These are phyloP conservation scores for Musca vetustissima DNA, from an alignment of 1,140 invertebrate genomes.

Conservation along the genomic window DNA sequence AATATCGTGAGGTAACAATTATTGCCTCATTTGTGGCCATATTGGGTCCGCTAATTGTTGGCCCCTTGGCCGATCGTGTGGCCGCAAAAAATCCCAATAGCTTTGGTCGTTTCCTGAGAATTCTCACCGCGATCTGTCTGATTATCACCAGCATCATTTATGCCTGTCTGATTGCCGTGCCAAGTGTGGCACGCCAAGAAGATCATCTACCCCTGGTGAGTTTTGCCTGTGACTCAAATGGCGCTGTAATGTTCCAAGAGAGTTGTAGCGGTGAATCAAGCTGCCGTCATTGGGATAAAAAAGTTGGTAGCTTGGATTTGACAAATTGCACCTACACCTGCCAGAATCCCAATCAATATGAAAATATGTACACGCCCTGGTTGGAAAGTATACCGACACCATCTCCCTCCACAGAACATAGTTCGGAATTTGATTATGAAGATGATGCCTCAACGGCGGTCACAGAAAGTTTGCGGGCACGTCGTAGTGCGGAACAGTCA, in stretches of 20 bases:
- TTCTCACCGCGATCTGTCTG: constrained; percentile 69
- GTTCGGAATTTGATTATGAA: constrained; percentile 52
- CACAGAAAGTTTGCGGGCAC: constrained; percentile 37
- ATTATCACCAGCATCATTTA: constrained; percentile 69
- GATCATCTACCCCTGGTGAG: constrained; percentile 63
- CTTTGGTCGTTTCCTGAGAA: constrained; percentile 57
- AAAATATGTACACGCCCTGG: constrained; percentile 48
- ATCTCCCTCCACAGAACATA: constrained; percentile 44
- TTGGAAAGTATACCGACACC: constrained; percentile 38
- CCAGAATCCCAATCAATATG: constrained; percentile 53
- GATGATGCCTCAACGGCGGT: constrained; percentile 43
- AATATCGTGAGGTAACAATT: constrained; percentile 72
- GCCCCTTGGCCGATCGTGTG: constrained; percentile 69
- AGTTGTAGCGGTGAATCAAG: constrained; percentile 63
- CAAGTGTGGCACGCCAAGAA: constrained; percentile 60
- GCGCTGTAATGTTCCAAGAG: constrained; percentile 70
- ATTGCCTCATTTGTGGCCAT: constrained; percentile 72
- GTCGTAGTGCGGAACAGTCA: constrained; percentile 25
- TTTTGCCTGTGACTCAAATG: constrained; percentile 68
- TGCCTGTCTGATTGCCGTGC: constrained; percentile 65
- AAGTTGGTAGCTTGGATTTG: constrained; percentile 59
- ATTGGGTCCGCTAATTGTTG: constrained; percentile 67
- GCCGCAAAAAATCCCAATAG: constrained; percentile 51
- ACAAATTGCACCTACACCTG: constrained; percentile 64
- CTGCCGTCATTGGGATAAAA: constrained; percentile 67